Conservation (phyloP, 1,140 invertebrate genomes). For the honey bee (Apis mellifera) region DNA sequence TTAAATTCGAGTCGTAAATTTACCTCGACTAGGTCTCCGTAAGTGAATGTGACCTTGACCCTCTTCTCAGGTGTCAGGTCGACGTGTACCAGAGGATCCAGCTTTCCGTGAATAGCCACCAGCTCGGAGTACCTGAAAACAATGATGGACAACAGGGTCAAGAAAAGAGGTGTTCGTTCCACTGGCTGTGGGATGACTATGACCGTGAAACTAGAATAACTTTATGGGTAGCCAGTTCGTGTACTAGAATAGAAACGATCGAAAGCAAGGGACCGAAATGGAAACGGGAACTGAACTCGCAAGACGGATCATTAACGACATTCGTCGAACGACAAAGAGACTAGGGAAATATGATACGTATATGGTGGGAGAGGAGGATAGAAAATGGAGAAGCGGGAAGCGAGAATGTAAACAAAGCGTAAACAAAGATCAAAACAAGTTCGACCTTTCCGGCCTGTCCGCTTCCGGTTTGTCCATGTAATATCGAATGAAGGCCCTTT, state of each 20-base stretch:
- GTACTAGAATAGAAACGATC: constrained; percentile 15
- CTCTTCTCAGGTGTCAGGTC: constrained; percentile 92
- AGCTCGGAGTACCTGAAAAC: constrained; percentile 89
- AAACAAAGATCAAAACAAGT: not conserved
- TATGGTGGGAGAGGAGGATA: not conserved
- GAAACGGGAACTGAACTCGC: constrained; percentile 6
- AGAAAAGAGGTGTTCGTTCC: constrained; percentile 8
- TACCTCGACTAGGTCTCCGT: constrained; percentile 87
- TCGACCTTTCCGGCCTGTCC: constrained; percentile 88
- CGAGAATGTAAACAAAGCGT: not conserved
- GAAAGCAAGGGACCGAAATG: not conserved
- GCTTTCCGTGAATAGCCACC: constrained; percentile 90
- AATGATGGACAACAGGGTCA: constrained; percentile 47
- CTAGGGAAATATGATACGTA: not conserved
- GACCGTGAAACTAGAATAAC: constrained; percentile 61
- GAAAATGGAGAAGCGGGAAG: constrained; percentile 5
- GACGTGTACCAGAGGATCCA: constrained; percentile 93
- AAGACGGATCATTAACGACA: not conserved
- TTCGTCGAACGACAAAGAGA: not conserved
- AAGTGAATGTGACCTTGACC: constrained; percentile 92
- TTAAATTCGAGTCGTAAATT: constrained; percentile 4
- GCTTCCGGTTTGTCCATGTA: constrained; percentile 93
- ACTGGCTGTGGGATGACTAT: not conserved
- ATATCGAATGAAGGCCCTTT: constrained; percentile 94
- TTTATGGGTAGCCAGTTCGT: constrained; percentile 35